These are phyloP conservation scores for Lithophane ornitopus DNA, from an alignment of 2,888 invertebrate genomes.

Conservation along the genomic window DNA sequence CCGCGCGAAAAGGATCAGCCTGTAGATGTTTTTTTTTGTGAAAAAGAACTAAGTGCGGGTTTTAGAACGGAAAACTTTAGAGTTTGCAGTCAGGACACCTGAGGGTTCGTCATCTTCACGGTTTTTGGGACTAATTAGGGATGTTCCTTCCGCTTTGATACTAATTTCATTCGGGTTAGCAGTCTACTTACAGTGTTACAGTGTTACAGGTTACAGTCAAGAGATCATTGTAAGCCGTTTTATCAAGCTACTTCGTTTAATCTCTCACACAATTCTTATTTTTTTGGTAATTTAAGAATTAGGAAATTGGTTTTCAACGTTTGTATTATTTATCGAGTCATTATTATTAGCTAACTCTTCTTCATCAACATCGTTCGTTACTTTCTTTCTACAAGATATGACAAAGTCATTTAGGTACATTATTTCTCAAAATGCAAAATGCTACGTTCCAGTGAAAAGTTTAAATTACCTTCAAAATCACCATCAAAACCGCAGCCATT, in stretches of 20 bases:
- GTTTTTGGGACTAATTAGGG: neutral
- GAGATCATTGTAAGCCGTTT: neutral
- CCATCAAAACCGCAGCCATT: slow-evolving; percentile 23
- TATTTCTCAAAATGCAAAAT: neutral
- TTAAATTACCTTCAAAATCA: slow-evolving; percentile 22
- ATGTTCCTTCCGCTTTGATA: neutral
- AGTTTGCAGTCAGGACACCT: slow-evolving; percentile 36
- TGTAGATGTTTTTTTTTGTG: slow-evolving; percentile 71
- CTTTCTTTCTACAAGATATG: neutral
- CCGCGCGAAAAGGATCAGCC: slow-evolving; percentile 77
- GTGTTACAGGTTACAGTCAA: too few species aligned
- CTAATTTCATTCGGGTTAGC: neutral
- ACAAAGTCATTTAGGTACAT: neutral
- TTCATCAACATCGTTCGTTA: neutral
- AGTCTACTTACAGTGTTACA: too few species aligned
- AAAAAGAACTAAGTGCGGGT: slow-evolving; percentile 57
- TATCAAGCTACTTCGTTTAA: neutral
- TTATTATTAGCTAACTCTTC: neutral
- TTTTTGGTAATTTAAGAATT: too few species aligned
- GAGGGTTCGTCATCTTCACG: slow-evolving; percentile 28
- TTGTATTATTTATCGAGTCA: too few species aligned
- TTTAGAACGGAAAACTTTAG: slow-evolving; percentile 46
- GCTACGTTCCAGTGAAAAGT: slow-evolving; percentile 1
- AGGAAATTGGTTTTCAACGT: too few species aligned
- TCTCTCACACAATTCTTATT: neutral